A percentile compares a stretch with the other conserved stretches of the same genome.
These are phyloP conservation scores for Rutilus rutilus DNA, from an alignment of 2,113 vertebrate species.

Conservation along the genomic window DNA sequence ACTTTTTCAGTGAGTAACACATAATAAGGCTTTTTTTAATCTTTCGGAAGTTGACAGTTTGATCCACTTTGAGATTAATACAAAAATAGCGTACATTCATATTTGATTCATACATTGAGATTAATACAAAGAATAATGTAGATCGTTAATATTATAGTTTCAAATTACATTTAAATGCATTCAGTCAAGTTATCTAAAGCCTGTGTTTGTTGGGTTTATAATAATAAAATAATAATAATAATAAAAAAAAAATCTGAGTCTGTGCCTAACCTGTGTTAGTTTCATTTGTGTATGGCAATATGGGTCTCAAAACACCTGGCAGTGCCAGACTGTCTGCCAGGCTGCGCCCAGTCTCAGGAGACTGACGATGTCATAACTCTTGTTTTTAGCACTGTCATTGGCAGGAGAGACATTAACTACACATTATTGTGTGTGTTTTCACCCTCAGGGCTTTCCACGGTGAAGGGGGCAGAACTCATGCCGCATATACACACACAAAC, in stretches of 20 bases:
- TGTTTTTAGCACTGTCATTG: neutral
- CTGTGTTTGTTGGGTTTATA: neutral
- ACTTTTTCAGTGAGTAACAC: neutral
- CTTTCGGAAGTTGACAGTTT: neutral
- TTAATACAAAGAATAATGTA: neutral
- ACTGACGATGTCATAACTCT: slow-evolving; percentile 35
- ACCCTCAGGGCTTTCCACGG: neutral
- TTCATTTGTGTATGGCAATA: slow-evolving; percentile 29
- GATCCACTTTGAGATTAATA: neutral
- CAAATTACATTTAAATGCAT: neutral
- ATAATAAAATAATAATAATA: too few relatives aligned
- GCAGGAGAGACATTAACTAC: neutral
- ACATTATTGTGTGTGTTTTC: neutral
- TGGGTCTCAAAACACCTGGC: slow-evolving; percentile 27
- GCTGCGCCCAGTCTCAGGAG: slow-evolving; percentile 60
- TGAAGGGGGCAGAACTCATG: neutral
- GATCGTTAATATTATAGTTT: neutral
- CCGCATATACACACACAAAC: neutral
- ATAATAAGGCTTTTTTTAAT: neutral
- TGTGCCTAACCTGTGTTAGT: neutral
- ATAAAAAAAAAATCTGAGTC: too few relatives aligned
- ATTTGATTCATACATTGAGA: neutral
- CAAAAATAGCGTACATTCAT: neutral
- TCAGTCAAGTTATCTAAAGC: neutral
- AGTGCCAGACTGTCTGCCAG: slow-evolving; percentile 45